Evolutionary conservation across 2,888 invertebrate species (phyloP).

Genomic region (Agonopterix subpropinquella): DNA sequence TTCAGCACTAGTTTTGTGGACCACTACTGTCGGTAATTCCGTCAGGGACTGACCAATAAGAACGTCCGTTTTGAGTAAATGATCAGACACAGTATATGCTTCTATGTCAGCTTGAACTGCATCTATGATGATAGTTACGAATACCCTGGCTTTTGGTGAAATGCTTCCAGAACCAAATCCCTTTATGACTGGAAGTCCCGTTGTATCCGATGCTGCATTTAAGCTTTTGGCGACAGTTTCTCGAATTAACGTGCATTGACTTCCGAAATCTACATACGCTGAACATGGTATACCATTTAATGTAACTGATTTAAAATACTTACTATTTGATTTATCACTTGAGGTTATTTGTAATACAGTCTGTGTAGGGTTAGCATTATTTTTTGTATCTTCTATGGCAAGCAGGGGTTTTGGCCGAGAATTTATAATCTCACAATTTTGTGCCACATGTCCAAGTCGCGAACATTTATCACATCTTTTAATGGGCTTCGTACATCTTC

Average conservation of each 20-base stretch:
- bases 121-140: conserved; percentile 4
- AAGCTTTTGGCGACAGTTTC: background rate
- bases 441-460: background rate
- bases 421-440: background rate
- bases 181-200: conserved; percentile 5
- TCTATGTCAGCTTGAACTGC: conserved; percentile 4
- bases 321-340: too few species aligned
- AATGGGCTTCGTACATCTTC: background rate
- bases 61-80: conserved; percentile 5
- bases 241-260: conserved; percentile 9
- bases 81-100: conserved; percentile 5
- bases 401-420: background rate
- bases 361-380: background rate
- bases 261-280: conserved; percentile 11
- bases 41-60: conserved; percentile 11
- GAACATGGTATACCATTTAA: too few species aligned
- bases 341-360: too few species aligned
- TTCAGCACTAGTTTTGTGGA: conserved; percentile 3
- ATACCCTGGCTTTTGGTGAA: conserved; percentile 1
- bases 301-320: too few species aligned
- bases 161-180: conserved; percentile 7
- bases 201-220: background rate
- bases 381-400: background rate
- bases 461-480: conserved; percentile 1
- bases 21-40: conserved; percentile 5